Evolutionary conservation across 2,113 vertebrate species (phyloP), one percentile per base, ranked within the genome.

Genomic region (Notarius lentiginosus): DNA sequence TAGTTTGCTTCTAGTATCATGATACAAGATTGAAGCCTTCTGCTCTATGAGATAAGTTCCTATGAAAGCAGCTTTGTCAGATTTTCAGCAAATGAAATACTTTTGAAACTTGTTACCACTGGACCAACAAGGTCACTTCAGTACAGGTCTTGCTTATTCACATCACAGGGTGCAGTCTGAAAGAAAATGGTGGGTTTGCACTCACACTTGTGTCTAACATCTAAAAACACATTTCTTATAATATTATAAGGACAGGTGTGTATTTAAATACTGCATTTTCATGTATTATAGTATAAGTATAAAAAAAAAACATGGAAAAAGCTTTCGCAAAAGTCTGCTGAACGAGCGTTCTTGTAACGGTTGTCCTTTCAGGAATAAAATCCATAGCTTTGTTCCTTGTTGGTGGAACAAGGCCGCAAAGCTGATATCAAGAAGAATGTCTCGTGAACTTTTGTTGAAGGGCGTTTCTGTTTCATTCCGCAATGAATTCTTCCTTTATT

Each of bases 351-450:
- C 18, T 34, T 60, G 17, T 73, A 51, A 85, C 65, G 27, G 10
- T 11, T 11, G 6, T 72, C 15, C 27, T 72, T 34, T 56, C 51
- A 72, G 47, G 58, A 20, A 5, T 24, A 34, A 34, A 75, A 34
- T 22, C 60, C 58, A 65, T 65, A 66, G 73, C 51, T 66, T 61
- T 65, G 81, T 81, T 70, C 58, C 79, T 72, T 18, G 22, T 86
- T 55, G 85, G 53, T 81, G 20, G n/a, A 86, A 41, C 47, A 88
- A 72, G 27, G 18, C 53, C 56, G 61, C n/a, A 34, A 18, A 86
- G 94, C 95, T 93, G 77, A 83, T 94, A 93, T 90, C 87, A 76
- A 90, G 14, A 82, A 83, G 30, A 53, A 15, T 1, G 81, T 51
- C 68, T 47, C 20, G 41, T 5, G 51, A 76, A 73, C 15, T 30